Evolutionary conservation across 2,113 vertebrate genomes (phyloP).

Genomic region (Zosterops japonicus): DNA sequence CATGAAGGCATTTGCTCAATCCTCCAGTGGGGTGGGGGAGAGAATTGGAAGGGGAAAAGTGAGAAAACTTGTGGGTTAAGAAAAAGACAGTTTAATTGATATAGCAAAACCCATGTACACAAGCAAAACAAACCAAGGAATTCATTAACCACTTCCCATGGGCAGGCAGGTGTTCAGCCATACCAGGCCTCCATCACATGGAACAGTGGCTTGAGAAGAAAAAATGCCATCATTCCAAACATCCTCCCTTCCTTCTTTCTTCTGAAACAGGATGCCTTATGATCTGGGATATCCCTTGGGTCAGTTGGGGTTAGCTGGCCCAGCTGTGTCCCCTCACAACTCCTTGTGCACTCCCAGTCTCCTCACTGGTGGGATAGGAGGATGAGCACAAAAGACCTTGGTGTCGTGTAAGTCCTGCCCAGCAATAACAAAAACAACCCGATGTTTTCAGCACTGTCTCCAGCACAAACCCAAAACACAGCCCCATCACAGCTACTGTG

Average conservation of each 20-base stretch:
- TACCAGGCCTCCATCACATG: not conserved
- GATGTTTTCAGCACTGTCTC: not conserved
- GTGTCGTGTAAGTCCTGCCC: not conserved
- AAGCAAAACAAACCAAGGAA: not conserved
- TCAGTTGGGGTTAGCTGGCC: not conserved
- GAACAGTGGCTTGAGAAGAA: not conserved
- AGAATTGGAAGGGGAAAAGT: not conserved
- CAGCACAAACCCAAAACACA: not conserved
- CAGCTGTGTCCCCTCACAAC: not conserved
- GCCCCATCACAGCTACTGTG: no score
- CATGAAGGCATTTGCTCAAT: accelerated
- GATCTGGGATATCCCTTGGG: not conserved
- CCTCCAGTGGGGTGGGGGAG: no score
- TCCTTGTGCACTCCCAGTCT: not conserved
- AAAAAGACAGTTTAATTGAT: not conserved
- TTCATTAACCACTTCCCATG: not conserved
- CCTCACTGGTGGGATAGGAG: not conserved
- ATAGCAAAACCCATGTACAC: not conserved
- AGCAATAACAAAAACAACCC: not conserved
- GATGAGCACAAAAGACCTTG: not conserved
- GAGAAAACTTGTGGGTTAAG: not conserved
- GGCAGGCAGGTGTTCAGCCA: not conserved
- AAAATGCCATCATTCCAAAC: accelerated
- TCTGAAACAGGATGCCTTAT: not conserved
- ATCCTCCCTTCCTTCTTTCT: not conserved